Percentiles rank a stretch among this genome's conserved stretches.
These are phyloP conservation scores for Lagria hirta DNA, from an alignment of 2,888 invertebrate genomes.

Conservation along the genomic window DNA sequence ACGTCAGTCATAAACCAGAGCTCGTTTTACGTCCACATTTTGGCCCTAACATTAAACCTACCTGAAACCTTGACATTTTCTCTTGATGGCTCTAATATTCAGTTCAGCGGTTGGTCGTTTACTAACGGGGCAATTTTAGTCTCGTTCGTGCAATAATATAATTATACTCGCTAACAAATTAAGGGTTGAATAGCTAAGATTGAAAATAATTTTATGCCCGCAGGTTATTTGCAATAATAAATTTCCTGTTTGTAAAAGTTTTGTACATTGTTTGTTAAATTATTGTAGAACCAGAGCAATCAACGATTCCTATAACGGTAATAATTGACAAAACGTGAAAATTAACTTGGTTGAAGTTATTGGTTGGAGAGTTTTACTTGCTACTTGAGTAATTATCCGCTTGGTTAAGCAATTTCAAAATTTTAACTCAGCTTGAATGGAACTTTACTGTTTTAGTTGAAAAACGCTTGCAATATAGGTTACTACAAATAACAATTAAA, in stretches of 20 bases:
- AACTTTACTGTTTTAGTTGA: no score
- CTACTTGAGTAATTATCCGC: conserved; percentile 1
- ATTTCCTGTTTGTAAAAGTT: conserved; percentile 11
- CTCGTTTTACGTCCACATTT: conserved; percentile 12
- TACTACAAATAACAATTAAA: no score
- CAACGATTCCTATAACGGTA: no score
- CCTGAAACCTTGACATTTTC: conserved; percentile 21
- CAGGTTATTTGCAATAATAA: conserved; percentile 21
- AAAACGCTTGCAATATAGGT: no score
- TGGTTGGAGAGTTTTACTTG: no score
- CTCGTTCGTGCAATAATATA: conserved; percentile 25
- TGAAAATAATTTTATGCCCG: conserved; percentile 23
- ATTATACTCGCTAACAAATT: conserved; percentile 21
- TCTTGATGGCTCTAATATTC: conserved; percentile 1
- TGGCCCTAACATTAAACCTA: no score
- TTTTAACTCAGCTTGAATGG: no score
- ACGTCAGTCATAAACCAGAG: conserved; percentile 11
- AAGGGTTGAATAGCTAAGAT: conserved; percentile 21
- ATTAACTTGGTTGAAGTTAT: background rate
- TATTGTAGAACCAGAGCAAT: conserved; percentile 12
- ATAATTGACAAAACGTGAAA: conserved; percentile 4
- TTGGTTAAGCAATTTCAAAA: conserved; percentile 3
- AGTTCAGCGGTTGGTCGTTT: conserved; percentile 9
- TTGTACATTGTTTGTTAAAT: conserved; percentile 20
- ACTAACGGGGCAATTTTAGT: conserved; percentile 22